A percentile compares a stretch with the other conserved stretches of the same genome.
Conservation (phyloP, 2,797 vertebrate species). For the Avahi laniger region DNA sequence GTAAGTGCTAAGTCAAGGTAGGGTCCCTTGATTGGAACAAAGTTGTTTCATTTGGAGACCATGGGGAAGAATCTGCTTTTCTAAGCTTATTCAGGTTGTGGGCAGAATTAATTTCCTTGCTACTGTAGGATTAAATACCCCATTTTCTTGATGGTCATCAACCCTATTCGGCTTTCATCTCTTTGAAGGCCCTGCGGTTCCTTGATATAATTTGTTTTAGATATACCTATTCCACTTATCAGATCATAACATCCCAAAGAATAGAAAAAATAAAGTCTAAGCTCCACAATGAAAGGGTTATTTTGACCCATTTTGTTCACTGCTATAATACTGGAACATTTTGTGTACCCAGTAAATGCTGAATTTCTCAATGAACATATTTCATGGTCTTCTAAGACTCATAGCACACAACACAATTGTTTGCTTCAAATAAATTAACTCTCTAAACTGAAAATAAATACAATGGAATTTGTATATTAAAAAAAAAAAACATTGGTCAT, state of each 20-base stretch:
- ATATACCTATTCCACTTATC: background rate
- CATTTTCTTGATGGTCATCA: background rate
- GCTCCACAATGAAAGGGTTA: background rate
- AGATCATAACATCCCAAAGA: background rate
- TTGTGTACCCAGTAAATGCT: background rate
- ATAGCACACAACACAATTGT: background rate
- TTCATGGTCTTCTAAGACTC: background rate
- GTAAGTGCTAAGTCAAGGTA: background rate
- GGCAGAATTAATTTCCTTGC: background rate
- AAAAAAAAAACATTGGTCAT: background rate
- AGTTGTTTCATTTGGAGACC: background rate
- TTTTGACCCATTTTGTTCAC: background rate
- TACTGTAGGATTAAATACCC: background rate
- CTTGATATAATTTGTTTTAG: background rate
- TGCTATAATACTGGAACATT: background rate
- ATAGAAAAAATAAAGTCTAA: background rate
- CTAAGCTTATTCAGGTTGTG: background rate
- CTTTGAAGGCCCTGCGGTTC: background rate
- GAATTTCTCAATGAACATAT: background rate
- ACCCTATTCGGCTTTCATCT: background rate
- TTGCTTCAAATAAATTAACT: background rate
- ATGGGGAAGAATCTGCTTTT: background rate
- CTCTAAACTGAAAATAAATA: background rate
- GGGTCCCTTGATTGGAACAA: background rate
- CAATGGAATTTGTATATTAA: background rate